phyloP scores from a whole-genome alignment of 2,888 invertebrate genomes.

The Tenodera sinensis region DNA sequence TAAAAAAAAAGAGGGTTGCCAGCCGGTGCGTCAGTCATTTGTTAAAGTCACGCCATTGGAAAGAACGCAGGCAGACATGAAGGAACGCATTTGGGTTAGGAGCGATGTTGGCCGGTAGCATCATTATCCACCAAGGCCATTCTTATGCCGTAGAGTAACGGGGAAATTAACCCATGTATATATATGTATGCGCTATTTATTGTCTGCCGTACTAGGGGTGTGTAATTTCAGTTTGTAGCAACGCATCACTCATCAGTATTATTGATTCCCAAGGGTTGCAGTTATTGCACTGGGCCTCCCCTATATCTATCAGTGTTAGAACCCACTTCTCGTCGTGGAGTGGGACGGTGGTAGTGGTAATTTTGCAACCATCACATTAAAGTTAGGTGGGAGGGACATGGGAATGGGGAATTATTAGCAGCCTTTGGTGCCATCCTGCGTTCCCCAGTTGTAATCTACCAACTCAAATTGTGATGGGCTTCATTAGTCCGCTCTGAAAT shows the following conservation, averaged over 20 bases:
- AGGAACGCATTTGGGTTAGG: neutral
- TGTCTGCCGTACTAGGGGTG: conserved; percentile 20
- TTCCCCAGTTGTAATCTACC: conserved; percentile 32
- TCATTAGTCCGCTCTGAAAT: conserved; percentile 31
- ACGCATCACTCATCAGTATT: conserved; percentile 30
- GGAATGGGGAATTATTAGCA: conserved; percentile 30
- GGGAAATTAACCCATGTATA: neutral
- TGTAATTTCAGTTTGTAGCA: conserved; percentile 26
- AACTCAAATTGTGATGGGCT: conserved; percentile 33
- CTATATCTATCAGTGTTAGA: conserved; percentile 27
- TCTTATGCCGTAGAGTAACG: neutral
- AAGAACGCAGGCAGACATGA: neutral
- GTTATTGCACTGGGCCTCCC: conserved; percentile 29
- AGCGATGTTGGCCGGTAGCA: neutral
- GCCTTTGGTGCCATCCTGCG: conserved; percentile 30
- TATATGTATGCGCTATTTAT: neutral
- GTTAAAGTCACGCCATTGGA: neutral
- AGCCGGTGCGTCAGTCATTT: neutral
- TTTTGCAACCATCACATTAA: conserved; percentile 31
- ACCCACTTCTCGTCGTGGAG: conserved; percentile 15
- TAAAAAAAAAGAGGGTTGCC: too few relatives aligned
- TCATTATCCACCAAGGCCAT: neutral
- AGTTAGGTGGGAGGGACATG: conserved; percentile 26
- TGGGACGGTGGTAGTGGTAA: conserved; percentile 21
- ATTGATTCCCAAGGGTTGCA: conserved; percentile 27